These are phyloP conservation scores for Hylaeus anthracinus DNA, from an alignment of 1,140 invertebrate species.

Conservation along the genomic window DNA sequence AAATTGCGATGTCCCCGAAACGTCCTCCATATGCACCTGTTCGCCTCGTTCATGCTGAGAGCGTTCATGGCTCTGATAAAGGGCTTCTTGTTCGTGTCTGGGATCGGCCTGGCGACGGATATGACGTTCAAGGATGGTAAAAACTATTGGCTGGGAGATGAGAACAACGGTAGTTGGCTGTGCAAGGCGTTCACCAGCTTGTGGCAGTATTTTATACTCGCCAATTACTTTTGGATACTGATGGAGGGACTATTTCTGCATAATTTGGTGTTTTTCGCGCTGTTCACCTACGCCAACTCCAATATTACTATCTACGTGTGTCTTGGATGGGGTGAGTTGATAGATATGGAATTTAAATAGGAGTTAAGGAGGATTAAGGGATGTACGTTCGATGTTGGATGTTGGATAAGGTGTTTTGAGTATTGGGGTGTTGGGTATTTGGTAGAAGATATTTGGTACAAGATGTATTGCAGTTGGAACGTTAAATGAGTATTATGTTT, in stretches of 20 bases:
- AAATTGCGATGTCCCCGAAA: constrained; percentile 86
- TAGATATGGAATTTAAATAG: no score
- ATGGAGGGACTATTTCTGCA: constrained; percentile 92
- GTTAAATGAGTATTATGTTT: no score
- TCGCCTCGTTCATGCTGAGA: constrained; percentile 85
- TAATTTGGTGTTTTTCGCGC: constrained; percentile 88
- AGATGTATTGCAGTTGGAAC: no score
- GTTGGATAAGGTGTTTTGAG: no score
- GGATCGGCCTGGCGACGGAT: constrained; percentile 81
- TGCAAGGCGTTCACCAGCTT: constrained; percentile 87
- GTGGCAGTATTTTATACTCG: constrained; percentile 87
- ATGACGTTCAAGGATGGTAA: constrained; percentile 74
- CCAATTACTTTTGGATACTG: constrained; percentile 91
- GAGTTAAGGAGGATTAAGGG: no score
- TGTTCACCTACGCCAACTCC: constrained; percentile 86
- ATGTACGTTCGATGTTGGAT: no score
- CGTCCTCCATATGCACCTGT: constrained; percentile 87
- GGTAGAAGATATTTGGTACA: no score
- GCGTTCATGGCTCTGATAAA: constrained; percentile 84
- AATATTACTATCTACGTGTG: constrained; percentile 86
- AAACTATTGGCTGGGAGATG: constrained; percentile 71
- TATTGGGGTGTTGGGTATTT: no score
- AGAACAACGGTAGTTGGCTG: constrained; percentile 83
- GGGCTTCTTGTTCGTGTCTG: constrained; percentile 83
- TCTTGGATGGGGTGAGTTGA: constrained; percentile 87